phyloP scores from a whole-genome alignment of 2,113 vertebrate species.

The Brachypteracias leptosomus region DNA sequence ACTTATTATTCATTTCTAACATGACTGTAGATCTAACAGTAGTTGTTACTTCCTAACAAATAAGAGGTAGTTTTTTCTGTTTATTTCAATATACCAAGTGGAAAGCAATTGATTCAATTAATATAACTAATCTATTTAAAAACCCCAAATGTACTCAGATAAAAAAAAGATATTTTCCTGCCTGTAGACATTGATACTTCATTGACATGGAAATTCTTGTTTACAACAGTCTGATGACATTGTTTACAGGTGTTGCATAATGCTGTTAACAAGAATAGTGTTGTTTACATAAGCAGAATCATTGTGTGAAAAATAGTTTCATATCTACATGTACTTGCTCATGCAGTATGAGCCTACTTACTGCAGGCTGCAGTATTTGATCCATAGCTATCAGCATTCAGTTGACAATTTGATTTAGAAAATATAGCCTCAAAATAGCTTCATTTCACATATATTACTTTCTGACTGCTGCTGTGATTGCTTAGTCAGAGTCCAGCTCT shows the following conservation, averaged over 20 bases:
- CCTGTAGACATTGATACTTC: not conserved
- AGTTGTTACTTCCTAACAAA: not conserved
- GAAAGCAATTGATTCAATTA: not conserved
- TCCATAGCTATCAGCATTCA: slow-evolving; percentile 48
- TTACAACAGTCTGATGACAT: not conserved
- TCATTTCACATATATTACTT: slow-evolving; percentile 62
- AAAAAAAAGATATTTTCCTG: not conserved
- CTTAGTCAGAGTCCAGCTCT: slow-evolving; percentile 63
- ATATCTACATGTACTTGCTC: not conserved
- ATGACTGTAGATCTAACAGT: not conserved
- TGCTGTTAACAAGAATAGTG: not conserved
- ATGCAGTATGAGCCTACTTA: slow-evolving; percentile 13
- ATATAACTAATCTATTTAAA: not conserved
- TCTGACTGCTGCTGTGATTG: slow-evolving; percentile 58
- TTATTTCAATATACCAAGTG: not conserved
- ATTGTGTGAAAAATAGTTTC: not conserved
- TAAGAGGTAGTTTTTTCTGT: not conserved
- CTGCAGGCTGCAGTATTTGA: not conserved
- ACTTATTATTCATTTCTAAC: slow-evolving; percentile 10
- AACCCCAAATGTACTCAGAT: not conserved
- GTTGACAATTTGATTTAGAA: slow-evolving; percentile 58
- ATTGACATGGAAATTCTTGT: not conserved
- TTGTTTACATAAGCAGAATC: slow-evolving; percentile 19
- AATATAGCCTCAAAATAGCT: slow-evolving; percentile 56
- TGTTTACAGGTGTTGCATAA: not conserved